phyloP scores from a whole-genome alignment of 2,113 vertebrate genomes.

The Ciconia maguari region DNA sequence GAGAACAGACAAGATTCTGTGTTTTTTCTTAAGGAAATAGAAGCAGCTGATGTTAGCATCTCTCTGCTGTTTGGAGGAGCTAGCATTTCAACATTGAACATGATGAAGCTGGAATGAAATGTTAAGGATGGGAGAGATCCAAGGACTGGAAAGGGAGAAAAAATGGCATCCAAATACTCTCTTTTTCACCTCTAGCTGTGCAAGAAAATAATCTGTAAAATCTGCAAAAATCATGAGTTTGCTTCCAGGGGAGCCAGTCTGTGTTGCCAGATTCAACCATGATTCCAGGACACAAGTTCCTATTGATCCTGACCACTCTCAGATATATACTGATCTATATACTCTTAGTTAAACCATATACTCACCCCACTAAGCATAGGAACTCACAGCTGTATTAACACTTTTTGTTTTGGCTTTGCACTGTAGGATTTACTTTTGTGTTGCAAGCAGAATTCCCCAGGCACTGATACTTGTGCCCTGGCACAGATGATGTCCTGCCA shows the following conservation, averaged over 20 bases:
- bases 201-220: neutral
- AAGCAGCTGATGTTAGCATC: neutral
- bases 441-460: slow-evolving; percentile 30
- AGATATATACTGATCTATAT: neutral
- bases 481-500: slow-evolving; percentile 59
- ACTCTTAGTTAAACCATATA: neutral
- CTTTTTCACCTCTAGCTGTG: neutral
- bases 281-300: neutral
- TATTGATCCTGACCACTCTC: neutral
- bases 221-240: neutral
- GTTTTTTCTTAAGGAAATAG: neutral
- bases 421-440: neutral
- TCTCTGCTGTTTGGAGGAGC: neutral
- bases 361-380: neutral
- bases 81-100: neutral
- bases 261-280: neutral
- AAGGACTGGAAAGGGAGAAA: neutral
- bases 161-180: neutral
- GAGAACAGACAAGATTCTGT: neutral
- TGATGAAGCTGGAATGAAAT: neutral
- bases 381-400: neutral
- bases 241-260: neutral
- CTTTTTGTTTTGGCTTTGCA: neutral
- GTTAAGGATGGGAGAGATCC: neutral
- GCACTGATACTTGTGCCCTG: neutral